Conservation (phyloP, 2,888 invertebrate genomes). For the Copidosoma aretas region DNA sequence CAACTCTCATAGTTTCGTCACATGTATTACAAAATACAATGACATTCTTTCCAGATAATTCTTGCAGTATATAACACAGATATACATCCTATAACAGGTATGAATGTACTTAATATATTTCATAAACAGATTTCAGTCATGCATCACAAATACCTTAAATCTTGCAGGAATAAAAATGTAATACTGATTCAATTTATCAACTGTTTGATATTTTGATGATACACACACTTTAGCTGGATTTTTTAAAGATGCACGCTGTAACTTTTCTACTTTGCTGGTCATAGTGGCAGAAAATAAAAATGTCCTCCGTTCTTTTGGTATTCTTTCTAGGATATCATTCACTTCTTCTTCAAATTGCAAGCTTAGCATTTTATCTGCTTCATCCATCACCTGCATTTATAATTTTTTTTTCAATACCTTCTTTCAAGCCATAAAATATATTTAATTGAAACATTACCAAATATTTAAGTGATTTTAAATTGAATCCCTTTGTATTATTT, state of each 20-base stretch:
- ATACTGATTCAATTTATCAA: conserved; percentile 93
- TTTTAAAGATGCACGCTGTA: conserved; percentile 91
- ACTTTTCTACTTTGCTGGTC: conserved; percentile 96
- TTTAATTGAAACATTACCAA: conserved; percentile 66
- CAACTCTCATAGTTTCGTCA: conserved; percentile 87
- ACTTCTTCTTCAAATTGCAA: conserved; percentile 99
- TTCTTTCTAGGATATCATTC: conserved; percentile 90
- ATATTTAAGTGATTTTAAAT: conserved; percentile 84
- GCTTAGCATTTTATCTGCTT: conserved; percentile 97
- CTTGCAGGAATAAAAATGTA: conserved; percentile 96
- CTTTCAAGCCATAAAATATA: conserved; percentile 8
- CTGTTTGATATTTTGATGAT: conserved; percentile 96
- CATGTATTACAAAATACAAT: conserved; percentile 98
- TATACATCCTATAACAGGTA: conserved; percentile 83
- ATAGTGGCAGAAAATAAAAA: conserved; percentile 98
- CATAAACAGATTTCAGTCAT: conserved; percentile 8
- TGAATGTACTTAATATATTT: background rate
- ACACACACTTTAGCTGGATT: conserved; percentile 97
- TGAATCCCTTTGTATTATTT: conserved; percentile 98
- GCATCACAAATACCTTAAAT: conserved; percentile 76
- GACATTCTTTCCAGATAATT: conserved; percentile 92
- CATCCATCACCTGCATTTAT: conserved; percentile 86
- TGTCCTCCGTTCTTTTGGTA: conserved; percentile 90
- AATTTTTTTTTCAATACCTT: conserved; percentile 29
- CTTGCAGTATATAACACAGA: conserved; percentile 92